Percentiles rank a stretch among this genome's conserved stretches.
Conservation (phyloP, 2,113 vertebrate species). For the Myodes glareolus region DNA sequence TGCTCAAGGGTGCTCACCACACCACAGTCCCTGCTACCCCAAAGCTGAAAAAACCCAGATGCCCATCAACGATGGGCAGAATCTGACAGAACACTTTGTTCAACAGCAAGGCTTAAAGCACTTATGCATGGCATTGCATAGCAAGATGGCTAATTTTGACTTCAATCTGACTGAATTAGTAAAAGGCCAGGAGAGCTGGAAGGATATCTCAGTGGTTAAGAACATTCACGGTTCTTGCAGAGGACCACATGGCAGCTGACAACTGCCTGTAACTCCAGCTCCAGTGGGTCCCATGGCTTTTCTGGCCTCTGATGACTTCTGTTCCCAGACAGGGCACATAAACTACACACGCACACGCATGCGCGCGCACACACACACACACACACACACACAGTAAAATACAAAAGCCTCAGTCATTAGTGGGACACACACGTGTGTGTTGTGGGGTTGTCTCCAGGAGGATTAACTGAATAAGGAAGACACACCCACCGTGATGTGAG, state of each 20-base stretch:
- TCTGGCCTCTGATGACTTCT: too few species aligned
- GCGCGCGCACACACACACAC: too few species aligned
- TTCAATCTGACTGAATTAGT: neutral
- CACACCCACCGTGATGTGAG: neutral
- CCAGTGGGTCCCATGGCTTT: too few species aligned
- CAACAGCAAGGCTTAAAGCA: neutral
- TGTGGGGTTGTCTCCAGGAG: neutral
- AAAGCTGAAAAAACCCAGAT: neutral
- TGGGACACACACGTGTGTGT: neutral
- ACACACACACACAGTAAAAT: neutral
- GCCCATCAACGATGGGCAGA: neutral
- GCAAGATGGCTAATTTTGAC: neutral
- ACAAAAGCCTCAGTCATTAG: neutral
- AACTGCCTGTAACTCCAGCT: too few species aligned
- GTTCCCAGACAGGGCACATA: too few species aligned
- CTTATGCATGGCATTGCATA: neutral
- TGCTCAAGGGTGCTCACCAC: neutral
- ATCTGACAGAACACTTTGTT: neutral
- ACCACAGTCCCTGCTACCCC: too few species aligned
- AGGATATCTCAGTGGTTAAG: too few species aligned
- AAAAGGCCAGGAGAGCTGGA: neutral
- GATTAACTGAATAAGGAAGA: neutral
- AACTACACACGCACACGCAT: too few species aligned
- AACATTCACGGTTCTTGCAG: too few species aligned
- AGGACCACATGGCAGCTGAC: too few species aligned